phyloP scores from a whole-genome alignment of 2,888 invertebrate species.

The Parnassius mnemosyne region DNA sequence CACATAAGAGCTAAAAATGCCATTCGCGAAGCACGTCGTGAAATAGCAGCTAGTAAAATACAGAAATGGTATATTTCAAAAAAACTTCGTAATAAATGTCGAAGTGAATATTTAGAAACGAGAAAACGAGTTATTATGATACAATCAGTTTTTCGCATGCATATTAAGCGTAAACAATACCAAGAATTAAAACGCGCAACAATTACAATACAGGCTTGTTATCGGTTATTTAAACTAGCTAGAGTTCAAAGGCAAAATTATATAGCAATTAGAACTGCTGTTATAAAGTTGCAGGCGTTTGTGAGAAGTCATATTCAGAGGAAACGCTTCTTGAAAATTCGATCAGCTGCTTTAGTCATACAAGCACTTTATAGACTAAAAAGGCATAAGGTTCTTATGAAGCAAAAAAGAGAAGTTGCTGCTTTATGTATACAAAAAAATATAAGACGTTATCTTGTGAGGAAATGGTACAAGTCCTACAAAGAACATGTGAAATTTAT shows the following conservation, averaged over 20 bases:
- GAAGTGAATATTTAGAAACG: conserved; percentile 44
- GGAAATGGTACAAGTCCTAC: conserved; percentile 48
- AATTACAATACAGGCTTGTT: conserved; percentile 45
- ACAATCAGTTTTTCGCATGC: conserved; percentile 63
- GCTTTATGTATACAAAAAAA: conserved; percentile 61
- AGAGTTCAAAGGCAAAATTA: conserved; percentile 40
- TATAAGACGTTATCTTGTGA: conserved; percentile 51
- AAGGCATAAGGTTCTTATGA: conserved; percentile 38
- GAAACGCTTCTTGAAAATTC: conserved; percentile 47
- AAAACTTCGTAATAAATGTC: conserved; percentile 46
- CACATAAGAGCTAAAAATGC: conserved; percentile 50
- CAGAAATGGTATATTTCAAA: conserved; percentile 61
- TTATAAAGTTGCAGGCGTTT: conserved; percentile 46
- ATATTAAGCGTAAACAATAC: conserved; percentile 46
- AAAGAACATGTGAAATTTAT: conserved; percentile 50
- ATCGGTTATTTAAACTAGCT: conserved; percentile 51
- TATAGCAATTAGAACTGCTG: conserved; percentile 30
- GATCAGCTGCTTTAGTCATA: conserved; percentile 47
- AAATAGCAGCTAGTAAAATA: conserved; percentile 53
- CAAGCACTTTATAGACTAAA: conserved; percentile 64
- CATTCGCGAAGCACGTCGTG: conserved; percentile 30
- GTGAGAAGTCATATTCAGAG: conserved; percentile 50
- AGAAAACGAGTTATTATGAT: conserved; percentile 48
- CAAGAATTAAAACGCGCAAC: conserved; percentile 38
- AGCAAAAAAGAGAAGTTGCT: conserved; percentile 44